phyloP scores from a whole-genome alignment of 2,888 invertebrate genomes.

The Caradrina kadenii region DNA sequence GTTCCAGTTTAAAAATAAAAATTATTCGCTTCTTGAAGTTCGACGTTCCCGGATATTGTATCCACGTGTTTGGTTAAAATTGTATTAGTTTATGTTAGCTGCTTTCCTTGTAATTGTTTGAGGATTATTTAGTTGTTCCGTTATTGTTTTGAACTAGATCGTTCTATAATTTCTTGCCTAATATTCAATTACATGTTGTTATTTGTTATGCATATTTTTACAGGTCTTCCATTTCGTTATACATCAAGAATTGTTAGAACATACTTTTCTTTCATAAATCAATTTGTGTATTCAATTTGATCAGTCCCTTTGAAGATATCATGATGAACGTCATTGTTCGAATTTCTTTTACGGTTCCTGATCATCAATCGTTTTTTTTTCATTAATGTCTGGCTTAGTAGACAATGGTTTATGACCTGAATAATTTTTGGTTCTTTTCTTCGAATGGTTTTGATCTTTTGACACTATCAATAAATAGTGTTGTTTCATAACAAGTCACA shows the following conservation, averaged over 20 bases:
- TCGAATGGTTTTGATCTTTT: not conserved
- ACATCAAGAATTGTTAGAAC: not conserved
- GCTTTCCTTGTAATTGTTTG: conserved; percentile 50
- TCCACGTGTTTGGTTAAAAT: conserved; percentile 48
- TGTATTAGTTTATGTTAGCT: conserved; percentile 33
- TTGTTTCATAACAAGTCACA: conserved; percentile 11
- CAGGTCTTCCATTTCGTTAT: not conserved
- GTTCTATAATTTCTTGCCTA: conserved; percentile 4
- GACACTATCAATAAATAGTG: not conserved
- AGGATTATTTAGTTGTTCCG: conserved; percentile 42
- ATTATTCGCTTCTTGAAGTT: conserved; percentile 34
- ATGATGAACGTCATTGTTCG: too few species aligned
- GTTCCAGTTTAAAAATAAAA: conserved; percentile 42
- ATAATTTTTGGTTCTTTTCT: not conserved
- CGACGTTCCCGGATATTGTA: conserved; percentile 40
- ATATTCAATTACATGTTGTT: conserved; percentile 14
- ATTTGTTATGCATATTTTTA: conserved; percentile 17
- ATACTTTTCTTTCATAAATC: not conserved
- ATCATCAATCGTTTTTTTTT: too few species aligned
- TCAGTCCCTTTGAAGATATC: too few species aligned
- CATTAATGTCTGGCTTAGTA: not conserved
- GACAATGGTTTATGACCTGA: not conserved
- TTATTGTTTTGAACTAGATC: conserved; percentile 19
- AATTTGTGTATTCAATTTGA: too few species aligned
- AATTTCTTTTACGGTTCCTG: too few species aligned